Base-by-base conservation (phyloP, 2,888 invertebrate genomes). In the Drosophila multiciliata region DNA sequence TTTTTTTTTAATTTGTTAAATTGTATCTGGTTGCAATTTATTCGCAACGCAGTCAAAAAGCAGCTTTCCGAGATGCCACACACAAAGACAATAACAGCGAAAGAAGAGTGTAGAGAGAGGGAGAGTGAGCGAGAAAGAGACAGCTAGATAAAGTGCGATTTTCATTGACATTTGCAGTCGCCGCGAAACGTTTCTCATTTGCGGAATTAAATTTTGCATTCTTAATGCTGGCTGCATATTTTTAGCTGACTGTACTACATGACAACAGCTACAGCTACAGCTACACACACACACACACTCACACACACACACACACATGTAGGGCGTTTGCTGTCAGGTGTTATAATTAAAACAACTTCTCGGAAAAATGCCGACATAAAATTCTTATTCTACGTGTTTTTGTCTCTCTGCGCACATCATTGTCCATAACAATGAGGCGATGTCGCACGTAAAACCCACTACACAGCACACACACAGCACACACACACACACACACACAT, bases 151-250 rank as follows among this genome's bases (percentile, higher is more conserved):
- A 53, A 55, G 50, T 59, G 66, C 49, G 66, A 75, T 72, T 73
- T 64, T 32, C 55, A 49, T 45, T 67, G 53, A 65, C 65, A 66
- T 40, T 48, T 33, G 33, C 53, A 62, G 58, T 57, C 23, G 35
- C 45, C 32, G 53, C 48, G 58, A 60, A 53, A 23, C 65, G 73
- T 59, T 71, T 73, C 77, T 79, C 85, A 85, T 83, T 87, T 87
- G 83, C 52, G 78, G 75, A 82, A 86, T 86, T 86, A 86, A 83
- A 87, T 87, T 86, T 85, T 85, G 88, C 85, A 85, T 86, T 82
- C 70, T 67, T 61, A 83, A 87, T 78, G 70, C 15, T 64, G 29
- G 1, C 63, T 58, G 50, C 42, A 49, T 35, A 17, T 42, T 48
- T 49, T 48, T 59, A 49, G 53, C 49, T 11, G 65, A 75, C 83